phyloP scores from a whole-genome alignment of 2,888 invertebrate genomes.

The Sycophila texana region DNA sequence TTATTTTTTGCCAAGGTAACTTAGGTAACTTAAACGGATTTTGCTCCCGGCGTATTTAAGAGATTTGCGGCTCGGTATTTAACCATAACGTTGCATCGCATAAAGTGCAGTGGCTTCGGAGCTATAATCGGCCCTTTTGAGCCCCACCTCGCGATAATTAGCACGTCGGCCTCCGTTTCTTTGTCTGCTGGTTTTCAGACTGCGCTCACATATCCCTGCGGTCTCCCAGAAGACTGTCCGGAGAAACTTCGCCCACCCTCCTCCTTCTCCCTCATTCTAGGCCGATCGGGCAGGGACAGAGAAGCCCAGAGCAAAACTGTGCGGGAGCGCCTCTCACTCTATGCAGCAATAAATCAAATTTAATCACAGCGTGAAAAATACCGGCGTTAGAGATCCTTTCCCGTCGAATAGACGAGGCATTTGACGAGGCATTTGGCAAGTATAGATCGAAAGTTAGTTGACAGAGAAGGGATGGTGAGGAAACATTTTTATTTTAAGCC shows the following conservation, averaged over 20 bases:
- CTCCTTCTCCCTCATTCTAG: not conserved
- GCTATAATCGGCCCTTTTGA: constrained; percentile 37
- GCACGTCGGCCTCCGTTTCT: constrained; percentile 63
- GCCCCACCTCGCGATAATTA: constrained; percentile 61
- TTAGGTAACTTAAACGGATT: not conserved
- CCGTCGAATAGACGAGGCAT: constrained; percentile 24
- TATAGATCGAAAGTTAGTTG: constrained; percentile 51
- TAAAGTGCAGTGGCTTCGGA: constrained; percentile 19
- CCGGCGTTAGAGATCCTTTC: constrained; percentile 46
- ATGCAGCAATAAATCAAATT: constrained; percentile 68
- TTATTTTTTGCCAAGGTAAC: not conserved
- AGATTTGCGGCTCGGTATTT: not conserved
- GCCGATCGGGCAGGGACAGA: constrained; percentile 19
- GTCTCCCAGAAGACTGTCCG: constrained; percentile 30
- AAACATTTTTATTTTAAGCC: too few relatives aligned
- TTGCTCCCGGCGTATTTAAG: not conserved
- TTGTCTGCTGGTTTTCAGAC: constrained; percentile 58
- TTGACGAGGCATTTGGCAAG: too few relatives aligned
- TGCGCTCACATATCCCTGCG: constrained; percentile 45
- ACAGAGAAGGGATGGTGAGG: too few relatives aligned
- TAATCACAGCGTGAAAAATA: constrained; percentile 67
- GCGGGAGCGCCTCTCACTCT: constrained; percentile 39
- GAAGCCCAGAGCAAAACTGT: constrained; percentile 17
- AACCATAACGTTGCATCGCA: constrained; percentile 36
- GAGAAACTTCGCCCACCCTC: constrained; percentile 8